These are phyloP conservation scores for Drosophila fulvimacula DNA, from an alignment of 2,888 invertebrate species.

Conservation along the genomic window DNA sequence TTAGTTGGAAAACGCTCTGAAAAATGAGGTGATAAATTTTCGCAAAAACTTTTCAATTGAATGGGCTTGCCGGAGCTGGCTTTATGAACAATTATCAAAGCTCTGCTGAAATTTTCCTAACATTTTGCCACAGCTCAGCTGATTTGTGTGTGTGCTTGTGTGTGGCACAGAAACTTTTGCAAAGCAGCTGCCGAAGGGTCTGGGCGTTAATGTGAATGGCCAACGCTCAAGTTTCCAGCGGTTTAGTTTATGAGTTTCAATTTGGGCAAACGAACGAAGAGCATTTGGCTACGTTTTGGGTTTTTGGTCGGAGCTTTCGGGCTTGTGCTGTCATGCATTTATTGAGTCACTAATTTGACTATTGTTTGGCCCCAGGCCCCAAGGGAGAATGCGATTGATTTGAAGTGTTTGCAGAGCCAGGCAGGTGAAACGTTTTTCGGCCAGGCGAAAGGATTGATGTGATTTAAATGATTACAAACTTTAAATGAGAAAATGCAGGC, in stretches of 20 bases:
- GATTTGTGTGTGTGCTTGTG: conserved; percentile 41
- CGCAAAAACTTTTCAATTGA: conserved; percentile 55
- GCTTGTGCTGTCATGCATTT: conserved; percentile 47
- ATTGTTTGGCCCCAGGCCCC: conserved; percentile 33
- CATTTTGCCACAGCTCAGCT: conserved; percentile 22
- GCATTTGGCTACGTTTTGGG: not conserved
- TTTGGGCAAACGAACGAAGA: conserved; percentile 8
- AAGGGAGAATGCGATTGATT: conserved; percentile 23
- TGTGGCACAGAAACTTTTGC: conserved; percentile 47
- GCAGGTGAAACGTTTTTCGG: conserved; percentile 21
- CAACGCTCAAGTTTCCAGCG: conserved; percentile 41
- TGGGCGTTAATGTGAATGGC: conserved; percentile 38
- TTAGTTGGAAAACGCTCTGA: conserved; percentile 66
- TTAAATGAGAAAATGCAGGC: not conserved
- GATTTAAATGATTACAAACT: conserved; percentile 5
- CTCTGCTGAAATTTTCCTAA: conserved; percentile 49
- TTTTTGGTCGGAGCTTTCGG: not conserved
- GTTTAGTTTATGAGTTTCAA: conserved; percentile 38
- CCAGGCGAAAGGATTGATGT: conserved; percentile 8
- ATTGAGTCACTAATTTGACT: conserved; percentile 52
- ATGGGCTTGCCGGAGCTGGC: conserved; percentile 27
- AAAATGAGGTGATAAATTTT: conserved; percentile 71
- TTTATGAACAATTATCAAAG: conserved; percentile 61
- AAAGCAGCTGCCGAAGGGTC: conserved; percentile 37
- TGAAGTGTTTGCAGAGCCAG: conserved; percentile 13